Base-by-base conservation (phyloP, 2,888 invertebrate genomes). In the Antheraea assamensis region DNA sequence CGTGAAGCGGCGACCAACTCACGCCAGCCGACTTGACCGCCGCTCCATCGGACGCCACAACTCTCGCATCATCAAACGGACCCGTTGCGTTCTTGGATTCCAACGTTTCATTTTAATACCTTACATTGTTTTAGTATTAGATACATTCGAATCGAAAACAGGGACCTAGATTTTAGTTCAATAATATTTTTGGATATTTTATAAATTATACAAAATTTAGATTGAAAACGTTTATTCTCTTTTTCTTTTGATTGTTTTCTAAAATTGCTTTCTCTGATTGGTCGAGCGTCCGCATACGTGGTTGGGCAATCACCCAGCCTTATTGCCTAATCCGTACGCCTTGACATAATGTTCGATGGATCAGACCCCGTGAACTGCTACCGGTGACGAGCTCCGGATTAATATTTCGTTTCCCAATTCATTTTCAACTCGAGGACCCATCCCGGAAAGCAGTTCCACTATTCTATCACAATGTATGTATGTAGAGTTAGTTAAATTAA, bases 241-340 rank as follows among this genome's bases (percentile, higher is more conserved):
- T 78, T 74, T 78, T 76, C 76, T 76, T 80, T 78, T 77, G 55
- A 76, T 84, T 75, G 64, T 80, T 79, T 80, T 76, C n/a, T 81
- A 73, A 72, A 81, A 86, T 83, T 87, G 76, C 77, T 85, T 86
- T 84, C 79, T 92, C 92, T 93, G 92, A 90, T 89, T 87, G 84
- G 84, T 78, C 84, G 90, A 89, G 94, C 88, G 94, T 94, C 94
- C 95, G 95, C 95, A 92, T 93, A 91, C 95, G 93, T 95, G 95
- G 96, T 96, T 96, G 96, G 95, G 95, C 95, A 96, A 95, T 95
- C 92, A 94, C 96, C 96, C 96, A 96, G 96, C 96, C 96, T 96
- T 96, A 96, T 96, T 95, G 95, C 94, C 95, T 95, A 96, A 96
- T 96, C 95, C 95, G 95, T 91, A 92, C 87, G 94, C 93, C 85